Evolutionary conservation across 30 jellyfish, hydroid and myxozoan genomes (phyloP).

Genomic region (Pseudorhiza aurosa): DNA sequence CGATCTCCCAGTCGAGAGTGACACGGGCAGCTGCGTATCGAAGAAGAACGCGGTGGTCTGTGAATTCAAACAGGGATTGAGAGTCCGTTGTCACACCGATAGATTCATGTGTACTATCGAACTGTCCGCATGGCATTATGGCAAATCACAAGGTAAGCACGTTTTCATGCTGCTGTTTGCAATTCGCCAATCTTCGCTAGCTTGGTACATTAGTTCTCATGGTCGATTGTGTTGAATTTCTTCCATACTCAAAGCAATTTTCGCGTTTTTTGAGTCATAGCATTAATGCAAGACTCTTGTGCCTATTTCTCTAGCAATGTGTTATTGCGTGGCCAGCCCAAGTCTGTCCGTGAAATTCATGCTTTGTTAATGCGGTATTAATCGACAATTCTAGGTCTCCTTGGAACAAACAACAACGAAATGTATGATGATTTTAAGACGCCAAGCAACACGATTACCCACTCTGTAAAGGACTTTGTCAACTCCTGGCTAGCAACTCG

Average conservation of each 20-base stretch:
- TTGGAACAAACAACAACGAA: slow-evolving; percentile 97
- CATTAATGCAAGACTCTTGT: too few relatives aligned
- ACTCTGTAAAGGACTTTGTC: slow-evolving; percentile 71
- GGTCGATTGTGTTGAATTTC: too few relatives aligned
- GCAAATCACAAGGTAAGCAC: slow-evolving; percentile 87
- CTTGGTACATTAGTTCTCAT: too few relatives aligned
- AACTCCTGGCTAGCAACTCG: slow-evolving; percentile 92
- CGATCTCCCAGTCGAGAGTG: slow-evolving; percentile 90
- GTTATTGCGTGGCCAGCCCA: too few relatives aligned
- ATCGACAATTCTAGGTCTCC: too few relatives aligned
- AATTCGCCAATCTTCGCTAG: not conserved
- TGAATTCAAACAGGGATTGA: slow-evolving; percentile 71
- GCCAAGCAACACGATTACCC: slow-evolving; percentile 85
- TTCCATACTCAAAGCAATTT: too few relatives aligned
- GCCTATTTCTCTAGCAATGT: too few relatives aligned
- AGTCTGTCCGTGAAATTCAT: too few relatives aligned
- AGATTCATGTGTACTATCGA: slow-evolving; percentile 79
- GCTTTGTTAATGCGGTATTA: too few relatives aligned
- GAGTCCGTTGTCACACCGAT: slow-evolving; percentile 70
- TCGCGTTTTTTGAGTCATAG: too few relatives aligned
- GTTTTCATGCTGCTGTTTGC: not conserved
- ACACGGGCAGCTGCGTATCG: slow-evolving; percentile 64
- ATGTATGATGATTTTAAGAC: slow-evolving; percentile 82
- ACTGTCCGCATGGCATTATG: slow-evolving; percentile 86
- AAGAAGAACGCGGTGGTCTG: slow-evolving; percentile 58